Evolutionary conservation across 2,113 vertebrate genomes (phyloP), one percentile per base, ranked within the genome.

Genomic region (Macrotus californicus): DNA sequence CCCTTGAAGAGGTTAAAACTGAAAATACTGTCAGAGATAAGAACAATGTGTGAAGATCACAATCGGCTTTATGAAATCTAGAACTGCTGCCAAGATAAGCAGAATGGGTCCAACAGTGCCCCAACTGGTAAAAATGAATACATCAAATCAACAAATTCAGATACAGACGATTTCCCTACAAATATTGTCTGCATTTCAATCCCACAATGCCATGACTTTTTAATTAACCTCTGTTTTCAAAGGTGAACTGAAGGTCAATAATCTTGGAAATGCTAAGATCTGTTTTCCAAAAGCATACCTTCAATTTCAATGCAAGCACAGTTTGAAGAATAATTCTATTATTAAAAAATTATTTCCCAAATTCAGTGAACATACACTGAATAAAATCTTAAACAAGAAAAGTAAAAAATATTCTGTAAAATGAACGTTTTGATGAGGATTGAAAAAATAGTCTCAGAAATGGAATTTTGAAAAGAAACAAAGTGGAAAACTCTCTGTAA

Each of bases 21-120:
- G 69, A 86, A 90, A 90, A 72, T 16, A 43, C 79, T 96, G 85
- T 94, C 88, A 83, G 88, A 80, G 89, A 54, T 52, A 94, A 91
- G 96, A 96, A 96, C 91, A 80, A 70, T 6, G 50, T 72, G 81
- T 61, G 82, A 89, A 83, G 91, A 94, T 94, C 96, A 94, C 85
- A 94, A 50, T 91, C 77, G 0, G 36, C 24, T 80, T 41, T 39
- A 43, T 50, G 36, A 93, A 94, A 64, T 46, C 67, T 54, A 50
- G 12, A 93, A 22, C 43, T 59, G 21, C 56, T 67, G 61, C 92
- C 94, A 86, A 39, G 29, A 18, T 34, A 79, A 39, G 39, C 41
- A 79, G 43, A 76, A 52, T 14, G 21, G 59, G 46, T 66, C 61
- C 94, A n/a, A 73, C 41, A 7, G 24, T 69, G 41, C 76, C 34